Conservation (phyloP, 1,140 invertebrate species). For the Magallana angulata region DNA sequence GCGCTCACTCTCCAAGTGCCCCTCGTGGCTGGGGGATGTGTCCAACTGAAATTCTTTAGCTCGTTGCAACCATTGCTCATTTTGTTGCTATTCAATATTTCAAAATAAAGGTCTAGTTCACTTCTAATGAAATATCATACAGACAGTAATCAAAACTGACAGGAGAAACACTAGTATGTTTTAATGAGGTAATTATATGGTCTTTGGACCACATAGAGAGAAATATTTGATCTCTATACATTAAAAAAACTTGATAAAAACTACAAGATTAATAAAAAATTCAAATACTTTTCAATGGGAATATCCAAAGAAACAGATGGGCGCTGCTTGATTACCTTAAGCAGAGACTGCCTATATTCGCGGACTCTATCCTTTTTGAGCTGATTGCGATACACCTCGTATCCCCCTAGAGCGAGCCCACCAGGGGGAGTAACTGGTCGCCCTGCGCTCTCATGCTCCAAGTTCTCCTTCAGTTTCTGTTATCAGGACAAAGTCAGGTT, state of each 20-base stretch:
- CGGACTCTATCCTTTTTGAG: slow-evolving; percentile 22
- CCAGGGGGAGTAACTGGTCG: slow-evolving; percentile 43
- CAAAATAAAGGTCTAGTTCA: slow-evolving; percentile 18
- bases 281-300: not conserved
- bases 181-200: not conserved
- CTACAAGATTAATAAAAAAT: not conserved
- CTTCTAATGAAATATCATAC: not conserved
- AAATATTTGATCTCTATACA: not conserved
- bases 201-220: not conserved
- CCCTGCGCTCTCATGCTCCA: not conserved
- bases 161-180: not conserved
- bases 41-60: slow-evolving; percentile 50
- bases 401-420: slow-evolving; percentile 44
- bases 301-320: not conserved
- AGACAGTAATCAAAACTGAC: not conserved
- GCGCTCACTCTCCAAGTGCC: slow-evolving; percentile 45
- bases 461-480: slow-evolving; percentile 45
- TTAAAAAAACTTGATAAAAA: not conserved
- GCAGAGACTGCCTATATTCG: slow-evolving; percentile 52
- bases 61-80: slow-evolving; percentile 50
- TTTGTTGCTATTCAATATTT: slow-evolving; percentile 45
- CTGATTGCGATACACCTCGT: slow-evolving; percentile 44
- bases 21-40: slow-evolving; percentile 37
- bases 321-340: slow-evolving; percentile 45
- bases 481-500: slow-evolving; percentile 19